phyloP scores from a whole-genome alignment of 2,113 vertebrate genomes.

The Grammatotria lemairii region DNA sequence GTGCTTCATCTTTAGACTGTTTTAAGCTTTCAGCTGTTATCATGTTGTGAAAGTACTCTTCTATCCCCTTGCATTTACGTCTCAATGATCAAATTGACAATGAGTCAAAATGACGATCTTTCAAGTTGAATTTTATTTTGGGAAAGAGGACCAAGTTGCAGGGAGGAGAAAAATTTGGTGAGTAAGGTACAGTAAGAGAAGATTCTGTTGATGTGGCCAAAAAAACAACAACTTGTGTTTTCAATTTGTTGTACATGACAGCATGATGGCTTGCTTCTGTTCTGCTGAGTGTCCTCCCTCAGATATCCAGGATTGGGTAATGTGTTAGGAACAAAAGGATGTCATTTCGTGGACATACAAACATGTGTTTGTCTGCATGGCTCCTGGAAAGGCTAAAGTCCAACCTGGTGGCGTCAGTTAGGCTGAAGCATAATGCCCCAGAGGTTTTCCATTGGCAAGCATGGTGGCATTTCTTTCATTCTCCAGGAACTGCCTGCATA shows the following conservation, averaged over 20 bases:
- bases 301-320: background rate
- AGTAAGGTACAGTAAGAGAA: background rate
- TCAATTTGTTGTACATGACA: background rate
- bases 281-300: background rate
- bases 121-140: background rate
- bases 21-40: background rate
- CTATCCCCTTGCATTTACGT: background rate
- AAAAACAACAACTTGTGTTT: background rate
- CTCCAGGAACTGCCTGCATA: background rate
- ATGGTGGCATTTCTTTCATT: background rate
- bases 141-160: background rate
- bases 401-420: background rate
- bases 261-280: background rate
- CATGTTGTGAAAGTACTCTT: rapidly evolving
- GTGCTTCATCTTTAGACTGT: background rate
- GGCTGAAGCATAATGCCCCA: background rate
- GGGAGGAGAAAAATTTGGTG: background rate
- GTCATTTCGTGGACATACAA: background rate
- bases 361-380: background rate
- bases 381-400: background rate
- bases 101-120: background rate
- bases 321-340: background rate
- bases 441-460: background rate
- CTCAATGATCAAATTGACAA: background rate
- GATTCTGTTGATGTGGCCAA: background rate